These are phyloP conservation scores for Drosophila serrata DNA, from an alignment of 1,140 invertebrate genomes.

Conservation along the genomic window DNA sequence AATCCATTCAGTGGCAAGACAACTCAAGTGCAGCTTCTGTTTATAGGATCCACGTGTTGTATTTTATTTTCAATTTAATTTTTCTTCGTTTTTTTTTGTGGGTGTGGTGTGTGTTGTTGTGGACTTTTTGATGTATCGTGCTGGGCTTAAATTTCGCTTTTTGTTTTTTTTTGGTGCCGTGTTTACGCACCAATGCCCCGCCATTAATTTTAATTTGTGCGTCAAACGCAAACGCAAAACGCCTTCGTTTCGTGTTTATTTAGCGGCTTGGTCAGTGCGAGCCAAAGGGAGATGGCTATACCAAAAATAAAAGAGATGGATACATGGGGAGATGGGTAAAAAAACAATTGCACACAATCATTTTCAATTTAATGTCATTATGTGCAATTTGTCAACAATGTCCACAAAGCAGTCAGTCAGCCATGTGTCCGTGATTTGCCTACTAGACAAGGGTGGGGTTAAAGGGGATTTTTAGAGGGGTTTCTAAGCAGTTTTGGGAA, in stretches of 20 bases:
- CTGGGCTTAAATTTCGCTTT: slow-evolving; percentile 40
- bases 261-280: slow-evolving; percentile 24
- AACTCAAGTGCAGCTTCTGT: slow-evolving; percentile 84
- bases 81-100: too few relatives aligned
- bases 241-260: slow-evolving; percentile 60
- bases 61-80: slow-evolving; percentile 17
- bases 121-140: slow-evolving; percentile 70
- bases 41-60: slow-evolving; percentile 59
- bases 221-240: slow-evolving; percentile 57
- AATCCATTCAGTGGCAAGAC: slow-evolving; percentile 6
- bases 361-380: slow-evolving; percentile 85
- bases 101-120: slow-evolving; percentile 47
- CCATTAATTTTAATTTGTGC: slow-evolving; percentile 84
- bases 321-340: slow-evolving; percentile 1
- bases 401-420: slow-evolving; percentile 72
- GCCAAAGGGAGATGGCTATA: slow-evolving; percentile 18
- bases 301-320: slow-evolving; percentile 27
- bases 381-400: slow-evolving; percentile 85
- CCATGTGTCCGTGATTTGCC: slow-evolving; percentile 60
- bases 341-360: slow-evolving; percentile 84
- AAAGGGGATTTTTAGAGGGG: background rate
- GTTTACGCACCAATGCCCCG: slow-evolving; percentile 75
- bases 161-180: slow-evolving; percentile 20
- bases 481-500: too few relatives aligned
- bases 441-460: background rate